These are phyloP conservation scores for Heptranchias perlo DNA, from an alignment of 2,113 vertebrate genomes.

Conservation along the genomic window DNA sequence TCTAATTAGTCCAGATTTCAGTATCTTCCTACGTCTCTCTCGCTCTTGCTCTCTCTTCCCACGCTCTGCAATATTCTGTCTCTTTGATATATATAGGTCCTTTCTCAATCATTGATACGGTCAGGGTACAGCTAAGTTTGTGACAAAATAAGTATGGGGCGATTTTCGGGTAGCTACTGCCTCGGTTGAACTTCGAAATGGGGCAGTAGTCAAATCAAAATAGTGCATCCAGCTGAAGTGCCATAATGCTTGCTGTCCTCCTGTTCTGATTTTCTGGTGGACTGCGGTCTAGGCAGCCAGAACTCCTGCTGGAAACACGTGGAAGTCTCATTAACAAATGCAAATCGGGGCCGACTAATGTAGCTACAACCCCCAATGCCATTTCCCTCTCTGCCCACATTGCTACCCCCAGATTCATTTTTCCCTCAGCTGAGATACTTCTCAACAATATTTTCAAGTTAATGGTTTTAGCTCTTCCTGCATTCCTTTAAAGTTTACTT, in stretches of 20 bases:
- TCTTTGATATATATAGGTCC: not conserved
- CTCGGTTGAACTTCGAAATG: not conserved
- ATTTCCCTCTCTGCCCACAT: not conserved
- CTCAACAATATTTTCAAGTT: not conserved
- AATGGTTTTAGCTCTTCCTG: not conserved
- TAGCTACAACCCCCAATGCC: not conserved
- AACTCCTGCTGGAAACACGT: not conserved
- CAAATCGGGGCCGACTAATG: not conserved
- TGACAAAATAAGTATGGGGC: not conserved
- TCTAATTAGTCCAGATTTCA: not conserved
- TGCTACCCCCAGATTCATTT: not conserved
- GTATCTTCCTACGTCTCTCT: not conserved
- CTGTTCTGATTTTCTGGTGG: not conserved
- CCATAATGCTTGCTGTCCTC: not conserved
- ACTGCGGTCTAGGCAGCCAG: not conserved
- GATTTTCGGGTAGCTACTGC: not conserved
- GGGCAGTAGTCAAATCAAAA: not conserved
- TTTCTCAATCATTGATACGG: not conserved
- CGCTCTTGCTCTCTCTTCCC: not conserved
- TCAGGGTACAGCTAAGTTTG: not conserved
- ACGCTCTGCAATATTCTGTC: not conserved
- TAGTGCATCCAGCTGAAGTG: not conserved
- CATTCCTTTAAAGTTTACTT: not conserved
- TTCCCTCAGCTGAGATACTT: not conserved
- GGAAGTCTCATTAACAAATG: not conserved